Evolutionary conservation across 2,888 invertebrate genomes (phyloP).

Genomic region (Ornithoptera alexandrae): DNA sequence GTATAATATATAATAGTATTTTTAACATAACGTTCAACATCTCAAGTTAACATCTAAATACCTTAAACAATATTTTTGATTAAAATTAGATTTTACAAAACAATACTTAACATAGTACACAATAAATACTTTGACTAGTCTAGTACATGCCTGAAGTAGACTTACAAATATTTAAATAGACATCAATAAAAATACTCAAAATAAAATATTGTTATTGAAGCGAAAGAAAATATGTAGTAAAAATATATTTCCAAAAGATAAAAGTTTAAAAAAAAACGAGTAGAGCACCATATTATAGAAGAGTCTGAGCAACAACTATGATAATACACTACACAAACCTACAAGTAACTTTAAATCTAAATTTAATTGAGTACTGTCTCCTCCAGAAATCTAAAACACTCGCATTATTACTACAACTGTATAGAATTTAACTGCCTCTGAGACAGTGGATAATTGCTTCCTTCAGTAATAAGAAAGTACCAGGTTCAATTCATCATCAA

Average conservation of each 20-base stretch:
- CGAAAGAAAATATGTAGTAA: conserved; percentile 7
- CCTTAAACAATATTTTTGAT: neutral
- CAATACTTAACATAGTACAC: neutral
- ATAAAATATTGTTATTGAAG: conserved; percentile 5
- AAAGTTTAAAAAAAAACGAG: conserved; percentile 14
- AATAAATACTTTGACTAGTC: conserved; percentile 3
- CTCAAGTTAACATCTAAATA: neutral
- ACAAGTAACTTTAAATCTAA: conserved; percentile 25
- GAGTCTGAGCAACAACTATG: conserved; percentile 46
- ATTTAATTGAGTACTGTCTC: conserved; percentile 12
- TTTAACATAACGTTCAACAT: conserved; percentile 1
- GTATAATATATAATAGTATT: neutral
- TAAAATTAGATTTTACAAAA: neutral
- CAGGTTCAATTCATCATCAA: too few species aligned
- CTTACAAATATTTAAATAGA: conserved; percentile 6
- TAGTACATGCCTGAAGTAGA: neutral
- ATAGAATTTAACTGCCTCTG: too few species aligned
- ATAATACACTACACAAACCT: conserved; percentile 17
- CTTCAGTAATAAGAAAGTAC: too few species aligned
- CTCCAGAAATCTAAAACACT: conserved; percentile 19
- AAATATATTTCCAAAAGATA: conserved; percentile 24
- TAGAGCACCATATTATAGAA: conserved; percentile 54
- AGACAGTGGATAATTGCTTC: too few species aligned
- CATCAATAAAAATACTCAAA: conserved; percentile 5
- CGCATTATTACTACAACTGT: conserved; percentile 26